Conservation (phyloP, 2,888 invertebrate genomes). For the Pammene fasciana region DNA sequence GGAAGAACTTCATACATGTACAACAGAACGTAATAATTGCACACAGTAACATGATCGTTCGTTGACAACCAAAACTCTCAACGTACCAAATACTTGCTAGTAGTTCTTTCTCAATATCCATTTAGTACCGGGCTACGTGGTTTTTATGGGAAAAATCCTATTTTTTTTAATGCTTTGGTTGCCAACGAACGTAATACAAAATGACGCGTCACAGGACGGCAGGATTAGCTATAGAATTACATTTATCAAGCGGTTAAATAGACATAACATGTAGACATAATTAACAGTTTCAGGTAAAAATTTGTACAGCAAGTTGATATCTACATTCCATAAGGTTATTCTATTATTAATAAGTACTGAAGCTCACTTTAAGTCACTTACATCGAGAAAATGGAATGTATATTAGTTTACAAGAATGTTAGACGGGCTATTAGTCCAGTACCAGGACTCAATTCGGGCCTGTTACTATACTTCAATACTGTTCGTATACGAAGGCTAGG, state of each 20-base stretch:
- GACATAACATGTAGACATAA: conserved; percentile 41
- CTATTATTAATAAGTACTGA: conserved; percentile 73
- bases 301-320: conserved; percentile 56
- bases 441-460: neutral
- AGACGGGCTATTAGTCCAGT: conserved; percentile 27
- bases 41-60: conserved; percentile 67
- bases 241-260: conserved; percentile 48
- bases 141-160: neutral
- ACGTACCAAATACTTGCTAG: neutral
- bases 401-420: conserved; percentile 57
- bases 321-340: conserved; percentile 39
- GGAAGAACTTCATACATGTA: conserved; percentile 76
- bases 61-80: neutral
- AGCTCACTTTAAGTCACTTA: conserved; percentile 82
- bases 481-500: conserved; percentile 37
- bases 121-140: neutral
- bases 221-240: conserved; percentile 50
- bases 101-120: neutral
- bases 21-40: conserved; percentile 77
- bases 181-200: neutral
- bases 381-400: conserved; percentile 73
- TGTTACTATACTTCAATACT: conserved; percentile 39
- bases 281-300: conserved; percentile 47
- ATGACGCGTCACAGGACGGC: conserved; percentile 14
- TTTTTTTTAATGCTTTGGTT: neutral